A percentile compares a stretch with the other conserved stretches of the same genome.
phyloP scores from a whole-genome alignment of 2,113 vertebrate genomes.

The Paracyprichromis sp. region DNA sequence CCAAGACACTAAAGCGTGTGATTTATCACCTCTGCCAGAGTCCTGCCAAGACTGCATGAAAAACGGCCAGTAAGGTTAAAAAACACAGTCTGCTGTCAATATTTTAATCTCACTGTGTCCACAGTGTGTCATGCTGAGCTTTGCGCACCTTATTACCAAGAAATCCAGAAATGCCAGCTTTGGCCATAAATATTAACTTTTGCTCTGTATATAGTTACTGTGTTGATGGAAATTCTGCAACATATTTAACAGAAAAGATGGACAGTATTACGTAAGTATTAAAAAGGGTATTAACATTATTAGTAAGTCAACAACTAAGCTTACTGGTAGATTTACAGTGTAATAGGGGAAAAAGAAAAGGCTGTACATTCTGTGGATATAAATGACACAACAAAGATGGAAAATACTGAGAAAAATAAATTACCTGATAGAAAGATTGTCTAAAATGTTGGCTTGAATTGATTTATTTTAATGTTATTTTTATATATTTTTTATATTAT shows the following conservation, averaged over 20 bases:
- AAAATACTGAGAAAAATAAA: neutral
- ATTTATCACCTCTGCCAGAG: conserved; percentile 71
- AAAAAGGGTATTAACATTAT: neutral
- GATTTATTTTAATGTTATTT: neutral
- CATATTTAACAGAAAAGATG: neutral
- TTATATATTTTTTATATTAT: neutral
- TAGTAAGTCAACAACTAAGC: neutral
- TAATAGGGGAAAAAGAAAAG: neutral
- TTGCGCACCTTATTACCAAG: conserved; percentile 35
- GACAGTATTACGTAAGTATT: neutral
- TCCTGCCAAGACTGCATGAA: conserved; percentile 58
- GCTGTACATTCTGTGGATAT: neutral
- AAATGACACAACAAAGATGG: neutral
- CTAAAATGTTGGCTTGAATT: neutral
- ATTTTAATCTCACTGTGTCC: conserved; percentile 57
- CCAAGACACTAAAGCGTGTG: conserved; percentile 64
- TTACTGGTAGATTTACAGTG: neutral
- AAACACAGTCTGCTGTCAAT: conserved; percentile 54
- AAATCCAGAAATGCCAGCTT: conserved; percentile 12
- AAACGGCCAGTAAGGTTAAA: conserved; percentile 50
- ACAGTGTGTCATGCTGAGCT: conserved; percentile 30
- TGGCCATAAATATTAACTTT: conserved; percentile 21
- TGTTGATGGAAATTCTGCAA: neutral
- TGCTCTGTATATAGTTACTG: neutral
- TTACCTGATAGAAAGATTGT: neutral